Conservation (phyloP, 2,113 vertebrate genomes). For the Noctilio leporinus region DNA sequence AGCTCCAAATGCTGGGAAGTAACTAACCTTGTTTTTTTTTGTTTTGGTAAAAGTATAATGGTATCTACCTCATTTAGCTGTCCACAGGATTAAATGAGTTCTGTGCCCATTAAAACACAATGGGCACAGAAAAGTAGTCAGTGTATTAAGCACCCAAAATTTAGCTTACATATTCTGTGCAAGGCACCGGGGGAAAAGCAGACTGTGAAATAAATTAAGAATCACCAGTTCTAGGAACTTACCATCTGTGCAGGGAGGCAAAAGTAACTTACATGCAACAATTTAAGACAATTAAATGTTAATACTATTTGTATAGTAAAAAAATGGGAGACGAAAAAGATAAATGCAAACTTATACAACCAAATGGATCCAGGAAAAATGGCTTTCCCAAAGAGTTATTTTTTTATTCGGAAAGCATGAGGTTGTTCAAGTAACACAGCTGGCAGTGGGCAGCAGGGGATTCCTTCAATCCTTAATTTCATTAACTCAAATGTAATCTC, state of each 20-base stretch:
- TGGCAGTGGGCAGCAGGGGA: neutral
- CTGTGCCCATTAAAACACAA: too few species aligned
- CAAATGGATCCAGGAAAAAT: neutral
- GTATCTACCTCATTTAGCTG: neutral
- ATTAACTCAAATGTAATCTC: conserved; percentile 16
- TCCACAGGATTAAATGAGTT: neutral
- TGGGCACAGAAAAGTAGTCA: neutral
- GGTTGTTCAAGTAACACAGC: neutral
- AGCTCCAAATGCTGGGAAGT: neutral
- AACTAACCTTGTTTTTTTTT: neutral
- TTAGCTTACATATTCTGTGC: neutral
- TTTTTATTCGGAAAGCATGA: neutral
- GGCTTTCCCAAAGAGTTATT: neutral
- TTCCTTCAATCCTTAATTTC: neutral
- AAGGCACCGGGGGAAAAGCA: neutral
- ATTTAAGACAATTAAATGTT: neutral
- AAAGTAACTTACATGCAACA: neutral
- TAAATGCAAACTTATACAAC: neutral
- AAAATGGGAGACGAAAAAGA: neutral
- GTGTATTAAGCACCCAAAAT: neutral
- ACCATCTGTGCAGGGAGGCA: neutral
- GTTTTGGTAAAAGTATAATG: neutral
- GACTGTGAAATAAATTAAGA: neutral
- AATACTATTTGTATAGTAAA: neutral
- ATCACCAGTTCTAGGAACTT: neutral